Percentiles rank a stretch among this genome's conserved stretches.
phyloP scores from a whole-genome alignment of 1,140 invertebrate species.

The Tetramorium parvispinum region DNA sequence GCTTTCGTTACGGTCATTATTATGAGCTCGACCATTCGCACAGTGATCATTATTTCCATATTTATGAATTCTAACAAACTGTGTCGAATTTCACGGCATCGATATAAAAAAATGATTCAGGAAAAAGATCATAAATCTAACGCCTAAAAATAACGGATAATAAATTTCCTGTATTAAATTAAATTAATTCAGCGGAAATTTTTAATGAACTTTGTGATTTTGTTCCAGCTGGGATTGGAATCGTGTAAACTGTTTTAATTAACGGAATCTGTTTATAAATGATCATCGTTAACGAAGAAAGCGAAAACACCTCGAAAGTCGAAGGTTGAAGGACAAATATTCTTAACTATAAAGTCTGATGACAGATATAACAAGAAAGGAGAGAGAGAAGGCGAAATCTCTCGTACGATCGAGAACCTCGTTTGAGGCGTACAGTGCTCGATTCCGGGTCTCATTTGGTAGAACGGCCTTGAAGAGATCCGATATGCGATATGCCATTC shows the following conservation, averaged over 20 bases:
- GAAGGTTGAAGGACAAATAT: slow-evolving; percentile 7
- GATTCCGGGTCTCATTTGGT: slow-evolving; percentile 60
- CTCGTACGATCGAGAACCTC: slow-evolving; percentile 35
- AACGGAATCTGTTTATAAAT: slow-evolving; percentile 30
- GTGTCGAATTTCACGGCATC: slow-evolving; percentile 35
- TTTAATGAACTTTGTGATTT: neutral
- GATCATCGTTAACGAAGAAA: slow-evolving; percentile 27
- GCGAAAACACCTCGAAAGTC: slow-evolving; percentile 6
- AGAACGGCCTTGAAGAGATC: slow-evolving; percentile 53
- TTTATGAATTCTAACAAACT: neutral
- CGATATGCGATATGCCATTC: slow-evolving; percentile 16
- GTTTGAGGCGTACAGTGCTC: slow-evolving; percentile 32
- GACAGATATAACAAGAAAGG: neutral
- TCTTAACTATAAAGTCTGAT: slow-evolving; percentile 8
- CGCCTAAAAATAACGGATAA: neutral
- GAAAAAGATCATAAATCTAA: neutral
- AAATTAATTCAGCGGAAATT: slow-evolving; percentile 15
- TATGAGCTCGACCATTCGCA: slow-evolving; percentile 55
- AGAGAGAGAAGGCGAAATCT: slow-evolving; percentile 31
- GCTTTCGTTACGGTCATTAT: slow-evolving; percentile 52
- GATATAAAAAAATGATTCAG: neutral
- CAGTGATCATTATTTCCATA: slow-evolving; percentile 26
- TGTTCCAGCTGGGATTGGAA: neutral
- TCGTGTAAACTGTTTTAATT: slow-evolving; percentile 17
- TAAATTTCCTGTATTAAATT: slow-evolving; percentile 13